phyloP scores from a whole-genome alignment of 1,140 invertebrate species.

The Ephestia elutella region DNA sequence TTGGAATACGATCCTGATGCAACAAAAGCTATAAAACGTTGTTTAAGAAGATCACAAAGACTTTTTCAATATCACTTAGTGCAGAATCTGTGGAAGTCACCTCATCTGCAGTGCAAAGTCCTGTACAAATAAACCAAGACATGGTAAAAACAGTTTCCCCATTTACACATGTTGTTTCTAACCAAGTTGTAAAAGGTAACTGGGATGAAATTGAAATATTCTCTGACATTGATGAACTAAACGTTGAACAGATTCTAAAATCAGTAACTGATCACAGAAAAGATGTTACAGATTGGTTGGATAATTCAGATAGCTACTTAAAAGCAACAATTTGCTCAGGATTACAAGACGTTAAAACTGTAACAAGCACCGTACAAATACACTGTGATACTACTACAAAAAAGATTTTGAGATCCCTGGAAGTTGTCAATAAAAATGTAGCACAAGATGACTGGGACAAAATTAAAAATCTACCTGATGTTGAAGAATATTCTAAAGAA shows the following conservation, averaged over 20 bases:
- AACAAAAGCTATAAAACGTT: background rate
- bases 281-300: background rate
- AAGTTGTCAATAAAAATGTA: background rate
- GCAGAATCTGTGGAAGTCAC: background rate
- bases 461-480: background rate
- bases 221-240: background rate
- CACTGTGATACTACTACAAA: background rate
- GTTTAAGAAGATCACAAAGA: background rate
- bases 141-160: background rate
- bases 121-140: background rate
- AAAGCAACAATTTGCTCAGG: background rate
- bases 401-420: background rate
- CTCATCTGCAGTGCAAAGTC: background rate
- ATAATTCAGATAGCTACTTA: background rate
- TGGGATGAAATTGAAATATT: background rate
- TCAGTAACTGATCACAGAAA: background rate
- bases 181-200: background rate
- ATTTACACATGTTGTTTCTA: no score
- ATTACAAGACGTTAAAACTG: background rate
- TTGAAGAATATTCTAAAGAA: background rate
- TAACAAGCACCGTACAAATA: background rate
- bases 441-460: background rate
- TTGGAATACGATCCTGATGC: background rate
- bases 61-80: background rate
- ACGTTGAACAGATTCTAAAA: background rate